Evolutionary conservation across 30 jellyfish, hydroid and myxozoan genomes (phyloP).

Genomic region (Chrysaora quinquecirrha): DNA sequence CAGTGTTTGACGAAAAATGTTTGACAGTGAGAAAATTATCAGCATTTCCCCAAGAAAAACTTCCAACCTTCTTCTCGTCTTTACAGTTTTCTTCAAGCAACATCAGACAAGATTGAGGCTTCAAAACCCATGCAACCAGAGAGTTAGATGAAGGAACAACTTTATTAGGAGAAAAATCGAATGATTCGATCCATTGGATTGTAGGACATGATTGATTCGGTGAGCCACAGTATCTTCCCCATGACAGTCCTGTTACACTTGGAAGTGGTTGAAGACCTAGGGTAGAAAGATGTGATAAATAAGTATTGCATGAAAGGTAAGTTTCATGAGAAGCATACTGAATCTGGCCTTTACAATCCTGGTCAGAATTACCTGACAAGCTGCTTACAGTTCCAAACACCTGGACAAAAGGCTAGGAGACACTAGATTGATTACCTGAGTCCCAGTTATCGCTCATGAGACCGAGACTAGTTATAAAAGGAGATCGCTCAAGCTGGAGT

Average conservation of each 20-base stretch:
- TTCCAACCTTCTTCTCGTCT: slow-evolving; percentile 59
- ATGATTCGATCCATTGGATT: slow-evolving; percentile 78
- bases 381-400: too few relatives aligned
- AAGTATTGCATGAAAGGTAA: too few relatives aligned
- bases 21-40: slow-evolving; percentile 78
- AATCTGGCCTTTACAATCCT: too few relatives aligned
- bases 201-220: slow-evolving; percentile 81
- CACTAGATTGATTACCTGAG: too few relatives aligned
- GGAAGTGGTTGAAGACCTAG: slow-evolving; percentile 68
- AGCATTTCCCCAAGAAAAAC: slow-evolving; percentile 79
- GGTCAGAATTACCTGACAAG: too few relatives aligned
- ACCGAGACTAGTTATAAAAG: too few relatives aligned
- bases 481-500: too few relatives aligned
- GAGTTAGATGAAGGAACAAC: slow-evolving; percentile 67
- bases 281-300: too few relatives aligned
- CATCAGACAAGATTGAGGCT: slow-evolving; percentile 51
- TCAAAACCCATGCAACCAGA: slow-evolving; percentile 72
- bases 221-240: slow-evolving; percentile 98
- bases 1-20: slow-evolving; percentile 30
- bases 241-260: slow-evolving; percentile 77
- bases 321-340: too few relatives aligned
- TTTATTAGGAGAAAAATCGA: slow-evolving; percentile 27
- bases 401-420: too few relatives aligned
- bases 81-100: slow-evolving; percentile 54
- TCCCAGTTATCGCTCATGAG: too few relatives aligned